Percentiles rank a stretch among this genome's conserved stretches.
Conservation (phyloP, 2,797 vertebrate species). For the Falco naumanni region DNA sequence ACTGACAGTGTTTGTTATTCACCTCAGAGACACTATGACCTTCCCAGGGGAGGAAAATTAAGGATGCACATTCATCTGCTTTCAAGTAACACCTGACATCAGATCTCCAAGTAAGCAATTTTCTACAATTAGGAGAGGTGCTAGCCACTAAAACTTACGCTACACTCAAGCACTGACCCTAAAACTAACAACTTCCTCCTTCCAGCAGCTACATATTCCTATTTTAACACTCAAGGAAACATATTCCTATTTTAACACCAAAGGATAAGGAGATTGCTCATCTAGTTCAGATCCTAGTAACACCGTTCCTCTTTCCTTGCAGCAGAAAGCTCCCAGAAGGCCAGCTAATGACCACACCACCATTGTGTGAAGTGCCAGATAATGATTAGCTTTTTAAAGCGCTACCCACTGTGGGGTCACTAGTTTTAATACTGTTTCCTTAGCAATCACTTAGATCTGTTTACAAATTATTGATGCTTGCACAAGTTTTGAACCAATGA, state of each 20-base stretch:
- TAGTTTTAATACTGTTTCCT: neutral
- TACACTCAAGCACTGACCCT: neutral
- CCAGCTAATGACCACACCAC: neutral
- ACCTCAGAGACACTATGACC: neutral
- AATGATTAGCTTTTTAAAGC: neutral
- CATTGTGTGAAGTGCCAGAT: neutral
- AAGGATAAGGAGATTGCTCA: neutral
- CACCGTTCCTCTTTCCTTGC: neutral
- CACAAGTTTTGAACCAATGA: neutral
- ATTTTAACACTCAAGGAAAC: neutral
- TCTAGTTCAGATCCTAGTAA: neutral
- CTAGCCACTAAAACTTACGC: neutral
- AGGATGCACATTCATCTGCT: slow-evolving; percentile 13
- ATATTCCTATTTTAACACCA: slow-evolving; percentile 8
- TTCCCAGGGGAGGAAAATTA: neutral
- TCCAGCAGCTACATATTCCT: neutral
- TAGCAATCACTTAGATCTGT: neutral
- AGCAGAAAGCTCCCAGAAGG: slow-evolving; percentile 2
- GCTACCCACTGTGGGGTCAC: neutral
- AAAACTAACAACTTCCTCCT: slow-evolving; percentile 12
- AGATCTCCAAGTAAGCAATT: neutral
- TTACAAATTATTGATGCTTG: neutral
- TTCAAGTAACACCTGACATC: neutral
- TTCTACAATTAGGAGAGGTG: slow-evolving; percentile 1
- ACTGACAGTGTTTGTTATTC: neutral